These are phyloP conservation scores for Gadopsis marmoratus DNA, from an alignment of 2,797 vertebrate genomes.

Conservation along the genomic window DNA sequence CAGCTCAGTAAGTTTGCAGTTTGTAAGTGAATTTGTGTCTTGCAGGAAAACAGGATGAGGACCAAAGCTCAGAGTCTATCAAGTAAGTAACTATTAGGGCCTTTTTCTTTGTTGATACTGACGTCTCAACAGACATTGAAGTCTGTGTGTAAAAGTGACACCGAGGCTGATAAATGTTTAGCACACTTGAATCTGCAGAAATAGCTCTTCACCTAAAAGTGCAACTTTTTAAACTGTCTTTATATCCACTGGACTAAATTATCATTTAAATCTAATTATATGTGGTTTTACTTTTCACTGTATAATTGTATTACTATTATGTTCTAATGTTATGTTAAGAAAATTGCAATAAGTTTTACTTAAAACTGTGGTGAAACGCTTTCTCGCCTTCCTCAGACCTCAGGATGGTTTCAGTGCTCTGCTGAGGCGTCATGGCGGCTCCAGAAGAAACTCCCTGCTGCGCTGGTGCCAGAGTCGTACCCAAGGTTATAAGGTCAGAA, in stretches of 20 bases:
- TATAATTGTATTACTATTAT: neutral
- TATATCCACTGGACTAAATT: too few relatives aligned
- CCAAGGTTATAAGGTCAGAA: constrained; percentile 83
- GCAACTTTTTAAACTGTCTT: neutral
- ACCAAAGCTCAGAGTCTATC: constrained; percentile 68
- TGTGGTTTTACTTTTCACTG: neutral
- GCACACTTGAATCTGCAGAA: too few relatives aligned
- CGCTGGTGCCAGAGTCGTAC: constrained; percentile 85
- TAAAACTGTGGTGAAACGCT: neutral
- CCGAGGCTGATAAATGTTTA: neutral
- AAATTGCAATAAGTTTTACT: neutral
- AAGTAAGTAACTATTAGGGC: constrained; percentile 53
- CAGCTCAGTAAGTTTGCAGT: neutral
- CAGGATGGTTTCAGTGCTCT: constrained; percentile 83
- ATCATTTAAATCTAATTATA: neutral
- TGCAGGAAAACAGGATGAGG: constrained; percentile 79
- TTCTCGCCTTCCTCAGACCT: constrained; percentile 66
- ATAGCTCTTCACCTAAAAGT: too few relatives aligned
- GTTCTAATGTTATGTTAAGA: neutral
- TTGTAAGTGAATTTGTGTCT: constrained; percentile 38
- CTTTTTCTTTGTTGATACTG: neutral
- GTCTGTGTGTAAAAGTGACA: neutral
- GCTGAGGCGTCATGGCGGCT: constrained; percentile 84
- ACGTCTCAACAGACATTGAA: neutral
- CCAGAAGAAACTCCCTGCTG: constrained; percentile 85